phyloP scores from a whole-genome alignment of 1,140 invertebrate species.

The Drosophila nebulosa region DNA sequence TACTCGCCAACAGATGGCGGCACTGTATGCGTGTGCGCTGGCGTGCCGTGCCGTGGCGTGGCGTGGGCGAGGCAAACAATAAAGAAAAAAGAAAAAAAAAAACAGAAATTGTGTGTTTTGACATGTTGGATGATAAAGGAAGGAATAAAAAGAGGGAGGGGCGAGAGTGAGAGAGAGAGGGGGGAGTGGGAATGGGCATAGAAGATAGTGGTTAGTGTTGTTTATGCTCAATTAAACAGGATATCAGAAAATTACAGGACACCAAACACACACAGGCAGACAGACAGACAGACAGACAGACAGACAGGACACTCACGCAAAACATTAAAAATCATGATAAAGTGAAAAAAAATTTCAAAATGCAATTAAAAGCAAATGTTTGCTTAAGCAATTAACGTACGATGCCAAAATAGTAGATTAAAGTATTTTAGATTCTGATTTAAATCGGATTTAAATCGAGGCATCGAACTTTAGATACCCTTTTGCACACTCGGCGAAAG shows the following conservation, averaged over 20 bases:
- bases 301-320: no score
- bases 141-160: neutral
- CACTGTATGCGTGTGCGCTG: neutral
- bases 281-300: neutral
- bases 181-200: neutral
- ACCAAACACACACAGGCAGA: slow-evolving; percentile 3
- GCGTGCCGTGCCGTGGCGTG: neutral
- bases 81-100: slow-evolving; percentile 10
- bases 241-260: slow-evolving; percentile 58
- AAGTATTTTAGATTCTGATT: no score
- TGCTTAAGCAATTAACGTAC: neutral
- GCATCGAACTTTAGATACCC: no score
- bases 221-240: slow-evolving; percentile 61
- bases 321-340: slow-evolving; percentile 51
- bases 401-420: slow-evolving; percentile 22
- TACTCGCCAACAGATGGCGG: slow-evolving; percentile 3
- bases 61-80: slow-evolving; percentile 4
- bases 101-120: slow-evolving; percentile 29
- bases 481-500: no score
- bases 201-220: neutral
- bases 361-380: slow-evolving; percentile 1
- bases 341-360: neutral
- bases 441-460: no score
- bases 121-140: slow-evolving; percentile 23
- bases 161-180: neutral